Conservation (phyloP, 2,888 invertebrate species). For the Hypselothyrea guttata region DNA sequence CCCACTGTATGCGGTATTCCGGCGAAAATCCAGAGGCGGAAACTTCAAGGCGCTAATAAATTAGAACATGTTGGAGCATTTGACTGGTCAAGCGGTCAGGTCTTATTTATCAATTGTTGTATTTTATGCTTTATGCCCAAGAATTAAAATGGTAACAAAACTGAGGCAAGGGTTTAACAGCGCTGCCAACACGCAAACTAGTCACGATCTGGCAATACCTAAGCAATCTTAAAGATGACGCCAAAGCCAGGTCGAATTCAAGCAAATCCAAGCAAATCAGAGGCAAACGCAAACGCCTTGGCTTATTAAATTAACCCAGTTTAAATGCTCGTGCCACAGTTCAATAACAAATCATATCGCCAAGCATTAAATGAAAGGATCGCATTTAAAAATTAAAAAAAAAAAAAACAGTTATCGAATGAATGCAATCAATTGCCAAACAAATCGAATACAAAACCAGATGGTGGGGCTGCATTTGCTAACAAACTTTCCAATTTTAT, state of each 20-base stretch:
- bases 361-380: constrained; percentile 32
- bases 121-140: constrained; percentile 47
- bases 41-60: constrained; percentile 61
- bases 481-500: constrained; percentile 16
- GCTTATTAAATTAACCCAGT: constrained; percentile 65
- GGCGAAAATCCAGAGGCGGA: constrained; percentile 50
- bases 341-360: constrained; percentile 29
- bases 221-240: constrained; percentile 45
- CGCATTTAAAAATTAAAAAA: too few species aligned
- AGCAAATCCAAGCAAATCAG: background rate
- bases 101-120: constrained; percentile 62
- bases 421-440: constrained; percentile 28
- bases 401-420: constrained; percentile 18
- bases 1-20: too few species aligned
- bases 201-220: constrained; percentile 50
- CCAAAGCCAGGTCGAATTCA: constrained; percentile 14
- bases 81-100: background rate
- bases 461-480: background rate
- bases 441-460: background rate
- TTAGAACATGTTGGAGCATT: constrained; percentile 52
- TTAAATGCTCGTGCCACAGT: constrained; percentile 45
- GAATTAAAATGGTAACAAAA: constrained; percentile 8
- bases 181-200: constrained; percentile 62
- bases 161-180: constrained; percentile 8
- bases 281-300: constrained; percentile 28